Percentiles rank a stretch among this genome's conserved stretches.
Conservation (phyloP, 2,797 vertebrate species). For the Fratercula arctica region DNA sequence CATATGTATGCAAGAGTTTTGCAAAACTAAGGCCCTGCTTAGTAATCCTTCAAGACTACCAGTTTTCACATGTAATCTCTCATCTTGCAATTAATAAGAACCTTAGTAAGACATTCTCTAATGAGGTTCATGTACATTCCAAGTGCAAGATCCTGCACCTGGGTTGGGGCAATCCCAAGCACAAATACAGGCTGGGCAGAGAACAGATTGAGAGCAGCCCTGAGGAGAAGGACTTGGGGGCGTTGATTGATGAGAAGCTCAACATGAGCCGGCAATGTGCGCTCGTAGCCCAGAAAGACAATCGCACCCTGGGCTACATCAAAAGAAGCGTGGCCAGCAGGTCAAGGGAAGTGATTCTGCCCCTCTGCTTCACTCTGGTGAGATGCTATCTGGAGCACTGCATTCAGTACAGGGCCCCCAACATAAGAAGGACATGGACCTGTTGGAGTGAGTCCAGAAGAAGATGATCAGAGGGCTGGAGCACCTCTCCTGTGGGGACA, state of each 20-base stretch:
- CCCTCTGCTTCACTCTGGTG: too few relatives aligned
- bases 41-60: neutral
- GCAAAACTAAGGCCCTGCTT: neutral
- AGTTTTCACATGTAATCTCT: neutral
- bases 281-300: neutral
- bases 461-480: too few relatives aligned
- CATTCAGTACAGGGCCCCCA: too few relatives aligned
- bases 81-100: neutral
- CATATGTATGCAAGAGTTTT: neutral
- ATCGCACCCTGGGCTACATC: neutral
- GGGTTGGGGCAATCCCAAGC: neutral
- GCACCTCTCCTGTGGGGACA: too few relatives aligned
- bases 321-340: neutral
- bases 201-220: neutral
- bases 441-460: too few relatives aligned
- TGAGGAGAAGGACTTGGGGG: neutral
- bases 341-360: too few relatives aligned
- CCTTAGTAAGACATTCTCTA: neutral
- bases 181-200: neutral
- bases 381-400: too few relatives aligned
- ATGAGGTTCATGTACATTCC: neutral
- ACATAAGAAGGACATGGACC: neutral
- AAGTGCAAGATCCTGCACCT: neutral
- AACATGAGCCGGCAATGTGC: neutral
- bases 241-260: neutral